Conservation (phyloP, 2,888 invertebrate species). For the Patella pellucida region DNA sequence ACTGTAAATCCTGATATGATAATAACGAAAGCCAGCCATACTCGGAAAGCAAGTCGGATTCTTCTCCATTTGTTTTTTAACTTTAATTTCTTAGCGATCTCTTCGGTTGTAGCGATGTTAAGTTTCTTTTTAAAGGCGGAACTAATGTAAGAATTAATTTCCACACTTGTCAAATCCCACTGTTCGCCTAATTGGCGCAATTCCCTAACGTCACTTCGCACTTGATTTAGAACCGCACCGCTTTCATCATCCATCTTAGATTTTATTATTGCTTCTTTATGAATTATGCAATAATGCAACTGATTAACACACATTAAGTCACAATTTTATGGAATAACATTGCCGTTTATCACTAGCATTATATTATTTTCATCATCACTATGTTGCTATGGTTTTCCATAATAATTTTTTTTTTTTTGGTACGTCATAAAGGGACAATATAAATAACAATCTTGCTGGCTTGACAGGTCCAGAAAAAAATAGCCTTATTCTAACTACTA, state of each 20-base stretch:
- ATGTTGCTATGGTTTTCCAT: too few relatives aligned
- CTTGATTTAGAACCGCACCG: background rate
- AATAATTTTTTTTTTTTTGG: too few relatives aligned
- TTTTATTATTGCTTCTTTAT: too few relatives aligned
- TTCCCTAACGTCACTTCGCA: background rate
- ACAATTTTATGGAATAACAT: too few relatives aligned
- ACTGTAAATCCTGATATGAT: background rate
- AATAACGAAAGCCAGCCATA: background rate
- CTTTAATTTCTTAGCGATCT: background rate
- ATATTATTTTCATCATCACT: too few relatives aligned
- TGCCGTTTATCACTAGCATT: too few relatives aligned
- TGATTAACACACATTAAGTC: too few relatives aligned
- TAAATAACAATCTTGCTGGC: too few relatives aligned
- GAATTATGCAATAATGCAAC: too few relatives aligned
- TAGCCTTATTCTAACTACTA: too few relatives aligned
- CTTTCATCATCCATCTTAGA: background rate
- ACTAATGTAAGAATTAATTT: background rate
- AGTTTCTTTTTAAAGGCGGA: background rate
- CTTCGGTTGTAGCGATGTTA: background rate
- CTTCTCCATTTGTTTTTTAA: background rate
- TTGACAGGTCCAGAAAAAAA: too few relatives aligned
- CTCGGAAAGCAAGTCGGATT: background rate
- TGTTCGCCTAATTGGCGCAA: background rate
- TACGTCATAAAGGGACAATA: too few relatives aligned
- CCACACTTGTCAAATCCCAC: background rate